Conservation (phyloP, 1,140 invertebrate genomes). For the Zaprionus camerounensis region DNA sequence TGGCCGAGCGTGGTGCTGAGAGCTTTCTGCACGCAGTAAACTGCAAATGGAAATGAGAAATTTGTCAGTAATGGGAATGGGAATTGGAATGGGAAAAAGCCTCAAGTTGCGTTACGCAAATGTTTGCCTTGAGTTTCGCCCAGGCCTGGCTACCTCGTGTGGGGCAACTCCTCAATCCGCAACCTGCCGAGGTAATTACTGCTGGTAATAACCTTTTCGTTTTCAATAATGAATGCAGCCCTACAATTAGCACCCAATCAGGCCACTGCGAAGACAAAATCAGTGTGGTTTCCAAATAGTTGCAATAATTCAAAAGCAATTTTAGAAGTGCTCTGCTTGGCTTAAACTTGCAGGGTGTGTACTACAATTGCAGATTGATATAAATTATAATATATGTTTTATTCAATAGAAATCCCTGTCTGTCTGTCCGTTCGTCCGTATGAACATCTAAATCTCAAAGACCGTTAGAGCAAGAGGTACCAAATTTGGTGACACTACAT, state of each 20-base stretch:
- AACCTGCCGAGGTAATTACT: not conserved
- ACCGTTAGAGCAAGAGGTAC: too few relatives aligned
- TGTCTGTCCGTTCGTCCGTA: too few relatives aligned
- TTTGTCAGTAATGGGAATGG: not conserved
- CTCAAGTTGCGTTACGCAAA: conserved; percentile 2
- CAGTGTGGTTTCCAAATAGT: not conserved
- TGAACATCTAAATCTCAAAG: too few relatives aligned
- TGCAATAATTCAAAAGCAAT: not conserved
- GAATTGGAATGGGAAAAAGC: not conserved
- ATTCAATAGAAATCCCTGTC: too few relatives aligned
- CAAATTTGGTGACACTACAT: too few relatives aligned
- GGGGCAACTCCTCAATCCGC: not conserved
- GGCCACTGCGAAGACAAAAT: not conserved
- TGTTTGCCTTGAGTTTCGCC: not conserved
- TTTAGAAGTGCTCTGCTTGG: not conserved
- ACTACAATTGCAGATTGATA: not conserved
- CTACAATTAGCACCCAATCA: conserved; percentile 3
- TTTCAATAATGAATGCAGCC: not conserved
- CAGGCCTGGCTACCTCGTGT: not conserved
- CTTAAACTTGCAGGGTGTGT: not conserved
- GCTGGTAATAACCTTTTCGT: not conserved
- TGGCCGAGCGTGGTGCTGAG: not conserved
- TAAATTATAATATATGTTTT: not conserved
- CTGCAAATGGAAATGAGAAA: not conserved
- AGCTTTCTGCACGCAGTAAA: conserved; percentile 1